A percentile compares a stretch with the other conserved stretches of the same genome.
Evolutionary conservation across 2,113 vertebrate genomes (phyloP).

Genomic region (Thalassoma bifasciatum): DNA sequence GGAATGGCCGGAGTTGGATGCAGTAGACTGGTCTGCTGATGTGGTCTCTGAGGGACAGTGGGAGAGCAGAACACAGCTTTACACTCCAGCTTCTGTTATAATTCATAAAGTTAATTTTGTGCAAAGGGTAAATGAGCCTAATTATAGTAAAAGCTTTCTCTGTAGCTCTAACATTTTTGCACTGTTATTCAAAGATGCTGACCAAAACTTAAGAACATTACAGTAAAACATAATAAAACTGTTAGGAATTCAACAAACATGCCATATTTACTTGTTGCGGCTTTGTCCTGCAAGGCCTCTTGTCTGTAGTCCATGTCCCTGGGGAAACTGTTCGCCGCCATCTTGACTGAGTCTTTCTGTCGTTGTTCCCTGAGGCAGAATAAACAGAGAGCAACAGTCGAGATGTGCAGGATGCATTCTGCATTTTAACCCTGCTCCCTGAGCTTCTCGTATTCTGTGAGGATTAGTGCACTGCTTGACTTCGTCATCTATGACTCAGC

Average conservation of each 20-base stretch:
- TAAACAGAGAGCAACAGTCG: slow-evolving; percentile 19
- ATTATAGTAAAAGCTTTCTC: too few relatives aligned
- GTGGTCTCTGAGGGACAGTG: slow-evolving; percentile 84
- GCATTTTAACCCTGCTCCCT: not conserved
- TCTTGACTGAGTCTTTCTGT: slow-evolving; percentile 95
- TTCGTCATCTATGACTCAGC: not conserved
- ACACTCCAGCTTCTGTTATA: not conserved
- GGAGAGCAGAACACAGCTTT: not conserved
- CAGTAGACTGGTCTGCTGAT: slow-evolving; percentile 88
- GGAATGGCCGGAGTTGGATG: slow-evolving; percentile 83
- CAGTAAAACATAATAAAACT: too few relatives aligned
- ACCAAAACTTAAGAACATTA: too few relatives aligned
- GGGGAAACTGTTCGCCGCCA: slow-evolving; percentile 95
- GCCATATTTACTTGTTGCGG: slow-evolving; percentile 88
- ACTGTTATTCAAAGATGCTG: too few relatives aligned
- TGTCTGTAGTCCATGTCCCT: slow-evolving; percentile 99
- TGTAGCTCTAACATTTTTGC: too few relatives aligned
- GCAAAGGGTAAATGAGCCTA: too few relatives aligned
- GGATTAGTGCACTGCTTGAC: not conserved
- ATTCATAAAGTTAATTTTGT: not conserved
- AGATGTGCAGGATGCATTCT: not conserved
- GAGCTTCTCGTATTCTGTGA: not conserved
- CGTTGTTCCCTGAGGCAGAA: slow-evolving; percentile 90
- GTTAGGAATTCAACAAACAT: not conserved
- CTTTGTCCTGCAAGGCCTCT: slow-evolving; percentile 97